These are phyloP conservation scores for Seira ritae DNA, from an alignment of 2,888 invertebrate species.

Conservation along the genomic window DNA sequence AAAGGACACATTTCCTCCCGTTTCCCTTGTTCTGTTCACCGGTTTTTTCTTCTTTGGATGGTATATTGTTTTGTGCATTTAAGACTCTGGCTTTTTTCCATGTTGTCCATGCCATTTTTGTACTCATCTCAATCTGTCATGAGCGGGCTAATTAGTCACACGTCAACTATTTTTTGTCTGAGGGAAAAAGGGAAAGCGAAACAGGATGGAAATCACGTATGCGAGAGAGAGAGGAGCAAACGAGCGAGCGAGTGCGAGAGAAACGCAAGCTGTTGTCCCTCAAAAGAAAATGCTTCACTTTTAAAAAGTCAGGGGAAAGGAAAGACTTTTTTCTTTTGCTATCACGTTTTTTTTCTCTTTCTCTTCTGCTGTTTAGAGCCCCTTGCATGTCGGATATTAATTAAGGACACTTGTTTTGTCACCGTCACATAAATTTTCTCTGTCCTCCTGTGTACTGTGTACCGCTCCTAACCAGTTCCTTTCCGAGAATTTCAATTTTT, in stretches of 20 bases:
- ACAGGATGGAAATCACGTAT: conserved; percentile 62
- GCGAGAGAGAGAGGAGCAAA: conserved; percentile 60
- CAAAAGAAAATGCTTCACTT: neutral
- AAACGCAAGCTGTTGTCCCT: conserved; percentile 51
- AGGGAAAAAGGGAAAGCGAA: conserved; percentile 24
- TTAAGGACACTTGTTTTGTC: conserved; percentile 62
- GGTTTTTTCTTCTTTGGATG: conserved; percentile 41
- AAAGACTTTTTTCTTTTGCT: neutral
- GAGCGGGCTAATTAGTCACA: conserved; percentile 73
- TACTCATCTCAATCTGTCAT: conserved; percentile 72
- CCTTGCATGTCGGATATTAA: conserved; percentile 45
- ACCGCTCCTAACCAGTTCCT: neutral
- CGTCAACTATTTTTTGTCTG: conserved; percentile 67
- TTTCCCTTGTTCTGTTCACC: conserved; percentile 47
- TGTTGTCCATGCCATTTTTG: conserved; percentile 50
- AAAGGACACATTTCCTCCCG: conserved; percentile 56
- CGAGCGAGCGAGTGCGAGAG: too few relatives aligned
- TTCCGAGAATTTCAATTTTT: neutral
- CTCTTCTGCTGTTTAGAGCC: neutral
- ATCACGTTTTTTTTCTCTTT: conserved; percentile 5
- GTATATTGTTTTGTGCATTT: conserved; percentile 8
- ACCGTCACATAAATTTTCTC: conserved; percentile 59
- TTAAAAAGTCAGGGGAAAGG: neutral
- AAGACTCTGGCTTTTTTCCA: neutral
- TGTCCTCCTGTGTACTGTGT: conserved; percentile 31